Percentiles rank a stretch among this genome's conserved stretches.
Conservation (phyloP, 92 coral and sea anemone species). For the Nematostella vectensis region DNA sequence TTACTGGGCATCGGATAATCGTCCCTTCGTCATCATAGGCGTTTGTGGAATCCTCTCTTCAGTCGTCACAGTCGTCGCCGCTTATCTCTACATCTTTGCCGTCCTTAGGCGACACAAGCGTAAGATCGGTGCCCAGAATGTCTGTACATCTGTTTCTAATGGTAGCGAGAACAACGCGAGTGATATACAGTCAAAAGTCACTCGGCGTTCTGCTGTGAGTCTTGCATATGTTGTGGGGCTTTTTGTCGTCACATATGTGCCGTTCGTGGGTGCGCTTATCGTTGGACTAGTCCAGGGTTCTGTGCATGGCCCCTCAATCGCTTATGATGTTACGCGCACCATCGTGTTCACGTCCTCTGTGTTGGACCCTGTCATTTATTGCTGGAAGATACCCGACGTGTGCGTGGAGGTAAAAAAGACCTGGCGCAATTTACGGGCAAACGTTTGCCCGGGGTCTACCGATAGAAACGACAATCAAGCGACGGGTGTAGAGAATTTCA, state of each 20-base stretch:
- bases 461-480: no score
- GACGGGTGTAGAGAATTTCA: no score
- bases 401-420: constrained; percentile 31
- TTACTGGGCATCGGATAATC: constrained; percentile 18
- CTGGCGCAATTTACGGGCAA: constrained; percentile 5
- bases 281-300: constrained; percentile 22
- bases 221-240: constrained; percentile 39
- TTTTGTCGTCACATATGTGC: constrained; percentile 35
- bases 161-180: background rate
- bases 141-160: background rate
- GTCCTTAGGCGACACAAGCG: constrained; percentile 31
- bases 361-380: constrained; percentile 41
- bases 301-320: constrained; percentile 15
- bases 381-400: constrained; percentile 47
- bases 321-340: constrained; percentile 48
- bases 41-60: constrained; percentile 24
- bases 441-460: background rate
- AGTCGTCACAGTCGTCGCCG: constrained; percentile 11
- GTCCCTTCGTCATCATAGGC: constrained; percentile 26
- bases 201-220: constrained; percentile 31
- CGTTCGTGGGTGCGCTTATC: constrained; percentile 35
- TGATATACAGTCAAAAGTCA: constrained; percentile 6
- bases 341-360: constrained; percentile 29
- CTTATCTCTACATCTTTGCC: constrained; percentile 31
- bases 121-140: constrained; percentile 19